These are phyloP conservation scores for Threskiornis aethiopicus DNA, from an alignment of 2,797 vertebrate species.

Conservation along the genomic window DNA sequence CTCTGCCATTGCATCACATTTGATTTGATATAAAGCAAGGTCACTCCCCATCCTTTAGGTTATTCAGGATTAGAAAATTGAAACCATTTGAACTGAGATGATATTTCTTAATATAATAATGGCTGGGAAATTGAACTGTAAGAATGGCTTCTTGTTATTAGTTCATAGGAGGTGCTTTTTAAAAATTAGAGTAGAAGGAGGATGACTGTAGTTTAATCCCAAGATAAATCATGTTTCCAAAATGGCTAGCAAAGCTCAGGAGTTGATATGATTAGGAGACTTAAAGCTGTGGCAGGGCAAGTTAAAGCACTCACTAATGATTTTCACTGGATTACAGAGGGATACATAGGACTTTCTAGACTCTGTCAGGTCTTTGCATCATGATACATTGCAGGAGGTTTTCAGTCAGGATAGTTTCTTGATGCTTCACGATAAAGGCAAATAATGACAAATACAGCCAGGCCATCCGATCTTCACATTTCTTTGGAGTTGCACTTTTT, in stretches of 20 bases:
- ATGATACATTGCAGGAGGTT: neutral
- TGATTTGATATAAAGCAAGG: constrained; percentile 7
- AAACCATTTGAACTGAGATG: constrained; percentile 24
- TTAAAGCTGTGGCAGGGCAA: neutral
- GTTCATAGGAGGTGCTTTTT: constrained; percentile 29
- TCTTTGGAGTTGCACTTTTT: neutral
- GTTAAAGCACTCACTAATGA: neutral
- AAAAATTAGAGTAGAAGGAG: constrained; percentile 25
- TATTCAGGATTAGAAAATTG: constrained; percentile 43
- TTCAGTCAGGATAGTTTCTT: neutral
- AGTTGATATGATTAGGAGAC: neutral
- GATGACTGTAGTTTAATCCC: constrained; percentile 16
- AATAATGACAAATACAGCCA: neutral
- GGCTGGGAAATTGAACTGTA: constrained; percentile 9
- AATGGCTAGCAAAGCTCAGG: neutral
- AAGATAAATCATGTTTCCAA: constrained; percentile 11
- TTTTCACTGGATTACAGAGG: neutral
- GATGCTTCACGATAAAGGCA: neutral
- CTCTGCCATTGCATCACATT: neutral
- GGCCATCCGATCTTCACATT: neutral
- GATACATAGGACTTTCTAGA: neutral
- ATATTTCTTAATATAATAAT: constrained; percentile 54
- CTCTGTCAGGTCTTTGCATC: neutral
- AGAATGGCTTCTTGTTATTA: constrained; percentile 4
- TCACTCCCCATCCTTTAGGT: constrained; percentile 11